Evolutionary conservation across 2,888 invertebrate species (phyloP), one percentile per base, ranked within the genome.

Genomic region (Cerceris rybyensis): DNA sequence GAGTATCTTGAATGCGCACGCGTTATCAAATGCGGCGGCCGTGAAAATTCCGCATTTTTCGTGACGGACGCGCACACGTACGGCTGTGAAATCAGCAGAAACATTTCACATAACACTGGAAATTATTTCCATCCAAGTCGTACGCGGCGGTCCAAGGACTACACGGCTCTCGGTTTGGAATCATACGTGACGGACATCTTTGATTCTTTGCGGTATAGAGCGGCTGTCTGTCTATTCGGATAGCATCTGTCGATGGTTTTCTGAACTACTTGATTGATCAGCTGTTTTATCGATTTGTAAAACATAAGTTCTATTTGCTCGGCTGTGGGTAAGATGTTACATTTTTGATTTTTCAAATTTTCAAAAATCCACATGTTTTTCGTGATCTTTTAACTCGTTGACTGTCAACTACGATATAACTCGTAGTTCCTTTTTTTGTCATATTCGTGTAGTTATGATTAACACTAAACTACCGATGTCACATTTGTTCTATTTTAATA

Each of bases 171-270:
- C 43, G 57, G 49, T 75, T 57, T 64, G 74, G 66, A 65, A 61
- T 68, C 66, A 70, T 74, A 70, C 71, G 66, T 78, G 71, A 80
- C 78, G 61, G 80, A 80, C 83, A 83, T 83, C 78, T 83, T 84
- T 82, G 70, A 72, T 74, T 79, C 71, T 71, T 74, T 72, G 71
- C 50, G 43, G 60, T 60, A 55, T 11, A 67, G 67, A 65, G 13
- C 42, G 57, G 6, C 14, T 7, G 9, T 41, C 17, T 28, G 28
- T 28, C 28, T 28, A 28, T 28, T 28, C 28, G 28, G 9, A 42
- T 57, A 64, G 7, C 72, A 81, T 75, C 80, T 75, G 17, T 57
- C n/a, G 63, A 39, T 17, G 1, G 14, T 61, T 41, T 7, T 6
- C 0, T 39, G 63, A 74, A 64, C 50, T n/a, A 28, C 28, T 28